phyloP scores from a whole-genome alignment of 1,140 invertebrate species.

The Pogonus chalceus region DNA sequence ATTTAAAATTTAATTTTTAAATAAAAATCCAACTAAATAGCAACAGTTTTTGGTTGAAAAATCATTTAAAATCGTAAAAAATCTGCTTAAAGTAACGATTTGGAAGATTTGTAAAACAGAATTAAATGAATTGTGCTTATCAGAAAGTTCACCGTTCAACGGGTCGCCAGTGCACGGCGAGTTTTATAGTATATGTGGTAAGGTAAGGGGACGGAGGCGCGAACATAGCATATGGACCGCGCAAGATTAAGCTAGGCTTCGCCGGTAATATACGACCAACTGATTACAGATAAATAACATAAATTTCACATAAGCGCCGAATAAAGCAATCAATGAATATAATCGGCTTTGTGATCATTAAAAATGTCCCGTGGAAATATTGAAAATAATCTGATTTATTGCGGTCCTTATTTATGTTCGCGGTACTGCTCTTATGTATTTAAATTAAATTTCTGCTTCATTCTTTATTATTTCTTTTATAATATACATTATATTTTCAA shows the following conservation, averaged over 20 bases:
- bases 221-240: background rate
- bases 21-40: no score
- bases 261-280: background rate
- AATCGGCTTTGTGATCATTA: background rate
- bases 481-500: no score
- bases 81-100: background rate
- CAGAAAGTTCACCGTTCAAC: background rate
- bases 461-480: no score
- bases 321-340: background rate
- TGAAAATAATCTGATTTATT: background rate
- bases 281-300: background rate
- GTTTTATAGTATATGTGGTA: background rate
- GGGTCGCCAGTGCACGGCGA: background rate
- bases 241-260: background rate
- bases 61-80: no score
- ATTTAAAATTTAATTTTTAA: no score
- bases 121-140: background rate
- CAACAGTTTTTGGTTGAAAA: no score
- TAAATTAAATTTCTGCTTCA: no score
- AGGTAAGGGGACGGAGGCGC: background rate
- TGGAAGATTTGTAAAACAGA: background rate
- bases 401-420: no score
- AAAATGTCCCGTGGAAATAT: background rate
- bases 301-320: background rate
- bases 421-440: no score